These are phyloP conservation scores for Zaprionus nigranus DNA, from an alignment of 1,140 invertebrate species.

Conservation along the genomic window DNA sequence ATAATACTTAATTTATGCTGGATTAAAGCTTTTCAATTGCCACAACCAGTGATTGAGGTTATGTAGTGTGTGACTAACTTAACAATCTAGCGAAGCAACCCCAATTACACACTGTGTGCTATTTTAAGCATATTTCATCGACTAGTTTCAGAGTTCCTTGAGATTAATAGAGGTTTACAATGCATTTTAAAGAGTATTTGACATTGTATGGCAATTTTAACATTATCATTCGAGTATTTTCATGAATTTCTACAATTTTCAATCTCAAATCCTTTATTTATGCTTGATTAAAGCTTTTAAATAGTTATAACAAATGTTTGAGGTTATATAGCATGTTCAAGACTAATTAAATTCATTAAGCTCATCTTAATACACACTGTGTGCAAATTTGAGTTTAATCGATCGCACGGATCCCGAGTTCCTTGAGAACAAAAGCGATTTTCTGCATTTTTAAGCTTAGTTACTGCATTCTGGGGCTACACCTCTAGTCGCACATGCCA, in stretches of 20 bases:
- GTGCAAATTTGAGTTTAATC: neutral
- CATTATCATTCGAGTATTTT: neutral
- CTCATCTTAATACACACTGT: neutral
- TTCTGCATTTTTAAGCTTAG: too few species aligned
- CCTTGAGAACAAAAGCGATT: neutral
- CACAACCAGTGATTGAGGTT: neutral
- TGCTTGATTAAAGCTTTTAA: neutral
- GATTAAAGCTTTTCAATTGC: neutral
- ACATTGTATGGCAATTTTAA: neutral
- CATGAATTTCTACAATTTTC: neutral
- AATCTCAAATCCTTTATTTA: neutral
- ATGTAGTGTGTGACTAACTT: neutral
- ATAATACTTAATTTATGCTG: neutral
- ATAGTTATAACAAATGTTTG: neutral
- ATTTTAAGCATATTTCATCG: too few species aligned
- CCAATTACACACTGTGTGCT: too few species aligned
- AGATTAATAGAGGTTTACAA: too few species aligned
- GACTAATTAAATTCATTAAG: neutral
- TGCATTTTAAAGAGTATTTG: too few species aligned
- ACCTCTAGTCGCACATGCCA: neutral
- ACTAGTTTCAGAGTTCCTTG: too few species aligned
- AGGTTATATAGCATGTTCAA: neutral
- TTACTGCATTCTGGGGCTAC: neutral
- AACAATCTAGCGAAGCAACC: rapidly evolving
- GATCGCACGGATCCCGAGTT: neutral